Evolutionary conservation across 2,888 invertebrate genomes (phyloP).

Genomic region (Nephrotoma appendiculata): DNA sequence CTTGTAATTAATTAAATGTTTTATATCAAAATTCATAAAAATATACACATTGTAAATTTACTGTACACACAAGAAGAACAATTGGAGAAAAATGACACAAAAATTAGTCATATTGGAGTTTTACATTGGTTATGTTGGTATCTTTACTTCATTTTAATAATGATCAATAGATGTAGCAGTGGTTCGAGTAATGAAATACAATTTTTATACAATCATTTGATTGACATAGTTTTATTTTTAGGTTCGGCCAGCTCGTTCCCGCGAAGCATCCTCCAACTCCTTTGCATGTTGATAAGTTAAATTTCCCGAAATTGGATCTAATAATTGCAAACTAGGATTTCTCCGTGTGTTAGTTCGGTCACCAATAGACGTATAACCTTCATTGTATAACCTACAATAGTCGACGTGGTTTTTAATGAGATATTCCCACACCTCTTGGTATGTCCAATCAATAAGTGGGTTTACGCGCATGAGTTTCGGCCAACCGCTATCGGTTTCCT

Average conservation of each 20-base stretch:
- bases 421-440: conserved; percentile 84
- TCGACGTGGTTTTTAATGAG: conserved; percentile 62
- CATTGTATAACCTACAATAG: conserved; percentile 83
- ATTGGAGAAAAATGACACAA: background rate
- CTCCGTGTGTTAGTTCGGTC: conserved; percentile 62
- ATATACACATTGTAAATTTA: background rate
- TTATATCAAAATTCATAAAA: background rate
- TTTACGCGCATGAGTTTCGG: conserved; percentile 77
- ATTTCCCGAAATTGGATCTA: conserved; percentile 32
- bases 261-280: conserved; percentile 26
- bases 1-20: background rate
- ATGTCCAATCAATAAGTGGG: conserved; percentile 86
- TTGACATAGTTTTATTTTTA: background rate
- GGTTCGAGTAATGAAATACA: background rate
- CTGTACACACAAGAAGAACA: background rate
- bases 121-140: background rate
- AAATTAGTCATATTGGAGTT: background rate
- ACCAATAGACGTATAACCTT: conserved; percentile 86
- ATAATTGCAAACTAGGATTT: conserved; percentile 53
- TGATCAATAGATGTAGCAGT: background rate
- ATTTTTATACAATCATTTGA: background rate
- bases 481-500: conserved; percentile 83
- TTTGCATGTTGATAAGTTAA: conserved; percentile 59
- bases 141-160: background rate
- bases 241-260: conserved; percentile 26